Base-by-base conservation (phyloP, 2,888 invertebrate species). In the Tromatobia lineatoria region DNA sequence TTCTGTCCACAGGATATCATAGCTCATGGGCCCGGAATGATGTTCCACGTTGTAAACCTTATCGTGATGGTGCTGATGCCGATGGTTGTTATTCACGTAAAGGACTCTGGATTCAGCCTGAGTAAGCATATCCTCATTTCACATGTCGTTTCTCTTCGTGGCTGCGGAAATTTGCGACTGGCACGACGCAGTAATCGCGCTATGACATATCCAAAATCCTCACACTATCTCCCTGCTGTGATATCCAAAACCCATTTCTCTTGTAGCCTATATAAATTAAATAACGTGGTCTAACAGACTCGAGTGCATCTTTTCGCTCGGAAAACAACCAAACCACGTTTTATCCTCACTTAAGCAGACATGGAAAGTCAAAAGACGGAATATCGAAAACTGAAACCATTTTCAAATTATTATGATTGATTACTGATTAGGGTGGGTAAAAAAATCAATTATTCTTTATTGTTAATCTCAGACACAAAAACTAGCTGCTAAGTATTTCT, bases 41-140 rank as follows among this genome's bases (percentile, higher is more conserved):
- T 95, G 85, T 95, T 97, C 88, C 98, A 98, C 94, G 95, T 97
- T 74, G 94, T 96, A 54, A 98, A 98, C 93, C 95, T 98, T 88
- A 91, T 97, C 80, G 96, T 96, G 85, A 95, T 98, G 90, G 95
- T 98, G 50, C 94, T 96, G 82, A 95, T 98, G 91, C 98, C 98
- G 57, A 96, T 98, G 94, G 95, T 97, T 77, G 96, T 97, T 25
- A 96, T 98, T 88, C 96, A 97, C 92, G 95, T 96, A 54, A 97
- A 96, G 94, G 96, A 96, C 69, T 94, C 95, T 85, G 96, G 96
- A 85, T 97, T 98, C 93, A 97, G 97, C 94, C 95, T 98, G 93
- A 95, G 98, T 97, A 95, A 95, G 94, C 94, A 87, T 80, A 70
- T 75, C 54, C 38, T 78, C 23, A 42, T 73, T 75, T 81, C 59